These are phyloP conservation scores for Malurus splendens DNA, from an alignment of 2,797 vertebrate species.

Conservation along the genomic window DNA sequence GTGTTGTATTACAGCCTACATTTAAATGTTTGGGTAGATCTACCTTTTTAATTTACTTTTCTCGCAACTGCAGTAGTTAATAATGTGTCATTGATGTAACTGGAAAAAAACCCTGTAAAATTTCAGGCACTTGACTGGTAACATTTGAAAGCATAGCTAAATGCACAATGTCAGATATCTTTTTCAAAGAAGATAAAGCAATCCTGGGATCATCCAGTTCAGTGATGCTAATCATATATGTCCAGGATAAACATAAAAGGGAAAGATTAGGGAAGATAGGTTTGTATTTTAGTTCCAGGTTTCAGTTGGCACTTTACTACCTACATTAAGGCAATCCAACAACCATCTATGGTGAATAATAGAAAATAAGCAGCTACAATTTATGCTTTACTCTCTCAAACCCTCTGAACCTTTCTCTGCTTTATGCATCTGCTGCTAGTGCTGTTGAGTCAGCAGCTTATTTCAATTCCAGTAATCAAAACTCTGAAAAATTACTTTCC, in stretches of 20 bases:
- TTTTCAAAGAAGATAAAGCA: not conserved
- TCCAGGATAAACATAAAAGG: not conserved
- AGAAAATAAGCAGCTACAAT: not conserved
- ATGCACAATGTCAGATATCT: not conserved
- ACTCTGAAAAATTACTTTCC: conserved; percentile 12
- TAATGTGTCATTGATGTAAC: not conserved
- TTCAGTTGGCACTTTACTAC: not conserved
- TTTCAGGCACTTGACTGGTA: not conserved
- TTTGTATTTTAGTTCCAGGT: not conserved
- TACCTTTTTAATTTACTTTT: conserved; percentile 39
- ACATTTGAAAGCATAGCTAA: not conserved
- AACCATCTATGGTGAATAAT: not conserved
- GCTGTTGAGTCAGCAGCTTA: conserved; percentile 41
- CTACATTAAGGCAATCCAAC: not conserved
- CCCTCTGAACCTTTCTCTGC: conserved; percentile 13
- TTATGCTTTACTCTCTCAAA: not conserved
- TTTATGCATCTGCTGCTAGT: not conserved
- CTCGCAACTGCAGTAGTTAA: conserved; percentile 41
- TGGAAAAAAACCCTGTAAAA: not conserved
- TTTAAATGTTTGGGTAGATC: conserved; percentile 8
- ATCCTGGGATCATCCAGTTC: not conserved
- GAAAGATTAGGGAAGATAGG: not conserved
- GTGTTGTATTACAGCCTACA: not conserved
- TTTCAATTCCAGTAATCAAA: conserved; percentile 38
- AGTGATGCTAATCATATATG: not conserved